Evolutionary conservation across 2,888 invertebrate species (phyloP).

Genomic region (Tanytarsus gracilentus): DNA sequence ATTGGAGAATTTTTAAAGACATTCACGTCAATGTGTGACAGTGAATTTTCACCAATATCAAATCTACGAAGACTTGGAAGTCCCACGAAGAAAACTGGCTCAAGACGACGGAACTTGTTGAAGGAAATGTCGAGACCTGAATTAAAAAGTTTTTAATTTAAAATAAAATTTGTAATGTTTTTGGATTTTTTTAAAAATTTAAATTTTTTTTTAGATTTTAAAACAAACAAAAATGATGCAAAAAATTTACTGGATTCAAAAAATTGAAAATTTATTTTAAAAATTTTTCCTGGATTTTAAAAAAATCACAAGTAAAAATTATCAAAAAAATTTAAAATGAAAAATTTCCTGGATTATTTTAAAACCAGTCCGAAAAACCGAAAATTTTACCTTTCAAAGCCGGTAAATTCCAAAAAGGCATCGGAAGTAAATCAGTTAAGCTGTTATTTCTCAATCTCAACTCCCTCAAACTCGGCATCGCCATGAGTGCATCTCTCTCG

Average conservation of each 20-base stretch:
- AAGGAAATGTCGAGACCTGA: constrained; percentile 61
- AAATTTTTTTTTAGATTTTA: no score
- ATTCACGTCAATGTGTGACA: constrained; percentile 61
- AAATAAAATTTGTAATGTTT: no score
- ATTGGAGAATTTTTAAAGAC: constrained; percentile 62
- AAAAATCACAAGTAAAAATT: no score
- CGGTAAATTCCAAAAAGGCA: constrained; percentile 77
- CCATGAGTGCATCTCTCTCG: constrained; percentile 69
- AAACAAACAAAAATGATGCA: no score
- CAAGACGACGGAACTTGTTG: constrained; percentile 63
- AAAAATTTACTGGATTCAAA: no score
- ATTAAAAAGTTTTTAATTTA: not conserved
- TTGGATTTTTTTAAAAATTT: no score
- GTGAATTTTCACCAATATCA: constrained; percentile 65
- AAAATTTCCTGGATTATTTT: no score
- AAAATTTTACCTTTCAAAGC: constrained; percentile 53
- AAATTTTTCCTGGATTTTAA: no score
- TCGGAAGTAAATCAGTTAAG: constrained; percentile 58
- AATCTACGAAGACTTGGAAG: constrained; percentile 65
- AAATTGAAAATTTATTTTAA: no score
- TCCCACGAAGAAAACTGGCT: constrained; percentile 62
- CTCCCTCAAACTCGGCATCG: constrained; percentile 75
- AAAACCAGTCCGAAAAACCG: no score
- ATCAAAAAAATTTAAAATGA: no score
- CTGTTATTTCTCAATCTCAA: constrained; percentile 76